A percentile compares a stretch with the other conserved stretches of the same genome.
Conservation (phyloP, 30 jellyfish, hydroid and myxozoan species). For the Morbakka virulenta region DNA sequence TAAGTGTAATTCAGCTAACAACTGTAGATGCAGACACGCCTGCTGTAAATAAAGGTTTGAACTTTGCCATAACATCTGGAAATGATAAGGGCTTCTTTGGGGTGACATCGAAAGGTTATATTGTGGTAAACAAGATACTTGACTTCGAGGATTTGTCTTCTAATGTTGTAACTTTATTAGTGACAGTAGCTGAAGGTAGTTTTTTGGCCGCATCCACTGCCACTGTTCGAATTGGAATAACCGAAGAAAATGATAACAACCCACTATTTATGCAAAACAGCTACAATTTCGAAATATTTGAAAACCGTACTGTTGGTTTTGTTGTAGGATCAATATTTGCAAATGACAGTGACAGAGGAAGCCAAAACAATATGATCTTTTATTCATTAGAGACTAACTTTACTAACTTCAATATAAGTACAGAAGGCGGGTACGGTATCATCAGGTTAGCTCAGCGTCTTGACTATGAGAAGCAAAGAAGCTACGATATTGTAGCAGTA, state of each 20-base stretch:
- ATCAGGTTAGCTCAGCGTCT: not conserved
- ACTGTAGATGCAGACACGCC: slow-evolving; percentile 36
- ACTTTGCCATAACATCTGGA: slow-evolving; percentile 17
- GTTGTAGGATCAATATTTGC: slow-evolving; percentile 34
- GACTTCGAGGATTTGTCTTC: slow-evolving; percentile 33
- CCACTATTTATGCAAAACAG: slow-evolving; percentile 26
- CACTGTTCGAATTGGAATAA: slow-evolving; percentile 22
- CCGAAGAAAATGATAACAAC: slow-evolving; percentile 67
- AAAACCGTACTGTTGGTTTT: not conserved
- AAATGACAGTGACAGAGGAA: slow-evolving; percentile 22
- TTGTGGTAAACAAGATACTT: not conserved
- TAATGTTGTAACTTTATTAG: slow-evolving; percentile 7
- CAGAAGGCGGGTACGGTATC: not conserved
- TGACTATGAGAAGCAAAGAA: slow-evolving; percentile 39
- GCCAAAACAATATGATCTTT: slow-evolving; percentile 7
- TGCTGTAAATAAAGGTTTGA: slow-evolving; percentile 9
- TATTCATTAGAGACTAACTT: slow-evolving; percentile 11
- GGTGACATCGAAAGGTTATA: slow-evolving; percentile 26
- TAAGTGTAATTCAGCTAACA: slow-evolving; percentile 16
- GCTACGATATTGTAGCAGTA: slow-evolving; percentile 23
- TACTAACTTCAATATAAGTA: not conserved
- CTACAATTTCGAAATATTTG: slow-evolving; percentile 12
- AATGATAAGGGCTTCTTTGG: slow-evolving; percentile 5
- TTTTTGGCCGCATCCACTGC: not conserved
- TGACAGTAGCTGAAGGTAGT: slow-evolving; percentile 20